phyloP scores from a whole-genome alignment of 2,888 invertebrate genomes.

The Strigamia crassipes region DNA sequence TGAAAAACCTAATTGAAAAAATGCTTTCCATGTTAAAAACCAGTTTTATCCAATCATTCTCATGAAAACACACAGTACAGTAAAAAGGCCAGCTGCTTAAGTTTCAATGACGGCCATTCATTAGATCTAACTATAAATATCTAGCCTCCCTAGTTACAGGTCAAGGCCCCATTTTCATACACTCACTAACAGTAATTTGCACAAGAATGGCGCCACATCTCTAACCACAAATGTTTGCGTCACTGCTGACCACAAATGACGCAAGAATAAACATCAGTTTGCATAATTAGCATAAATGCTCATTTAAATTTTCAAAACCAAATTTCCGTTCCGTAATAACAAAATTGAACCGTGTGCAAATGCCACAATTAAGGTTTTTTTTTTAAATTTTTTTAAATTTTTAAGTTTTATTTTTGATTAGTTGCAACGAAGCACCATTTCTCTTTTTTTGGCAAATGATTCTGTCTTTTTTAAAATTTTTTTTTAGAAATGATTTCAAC shows the following conservation, averaged over 20 bases:
- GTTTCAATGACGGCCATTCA: slow-evolving; percentile 37
- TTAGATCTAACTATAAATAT: slow-evolving; percentile 40
- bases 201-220: slow-evolving; percentile 30
- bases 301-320: not conserved
- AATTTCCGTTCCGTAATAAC: not conserved
- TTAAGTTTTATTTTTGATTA: not conserved
- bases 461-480: not conserved
- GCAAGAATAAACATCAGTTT: not conserved
- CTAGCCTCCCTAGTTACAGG: slow-evolving; percentile 40
- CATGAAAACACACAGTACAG: slow-evolving; percentile 15
- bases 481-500: not conserved
- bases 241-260: not conserved
- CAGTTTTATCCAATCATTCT: slow-evolving; percentile 15
- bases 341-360: not conserved
- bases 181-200: slow-evolving; percentile 20
- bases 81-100: slow-evolving; percentile 40
- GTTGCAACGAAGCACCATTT: not conserved
- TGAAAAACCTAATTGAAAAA: not conserved
- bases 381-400: no score
- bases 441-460: not conserved
- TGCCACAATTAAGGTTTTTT: no score
- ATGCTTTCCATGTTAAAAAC: slow-evolving; percentile 19
- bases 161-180: slow-evolving; percentile 34
- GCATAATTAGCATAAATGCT: not conserved
- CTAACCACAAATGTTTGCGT: slow-evolving; percentile 18